Conservation (phyloP, 2,888 invertebrate genomes). For the Lycaena phlaeas region DNA sequence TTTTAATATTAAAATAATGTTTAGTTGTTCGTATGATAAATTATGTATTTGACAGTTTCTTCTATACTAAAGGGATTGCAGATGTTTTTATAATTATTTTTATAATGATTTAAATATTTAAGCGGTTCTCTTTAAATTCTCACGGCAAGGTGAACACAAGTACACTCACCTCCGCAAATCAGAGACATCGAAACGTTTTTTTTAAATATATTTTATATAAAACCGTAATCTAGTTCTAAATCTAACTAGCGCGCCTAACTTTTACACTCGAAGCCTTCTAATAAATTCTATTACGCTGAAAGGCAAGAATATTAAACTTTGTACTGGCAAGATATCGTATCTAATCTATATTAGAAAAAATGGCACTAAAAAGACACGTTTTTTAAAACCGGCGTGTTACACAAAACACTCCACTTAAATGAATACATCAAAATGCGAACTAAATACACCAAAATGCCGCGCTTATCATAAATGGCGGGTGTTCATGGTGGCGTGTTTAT, state of each 20-base stretch:
- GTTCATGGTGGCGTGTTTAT: conserved; percentile 46
- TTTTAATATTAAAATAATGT: no score
- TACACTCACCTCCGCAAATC: conserved; percentile 63
- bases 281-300: conserved; percentile 48
- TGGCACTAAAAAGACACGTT: conserved; percentile 72
- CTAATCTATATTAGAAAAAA: conserved; percentile 49
- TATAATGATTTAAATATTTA: neutral
- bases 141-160: conserved; percentile 24
- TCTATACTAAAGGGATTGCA: no score
- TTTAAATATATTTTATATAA: conserved; percentile 22
- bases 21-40: no score
- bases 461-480: conserved; percentile 44
- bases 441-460: conserved; percentile 43
- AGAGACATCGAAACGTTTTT: conserved; percentile 51
- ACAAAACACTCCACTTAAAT: conserved; percentile 37
- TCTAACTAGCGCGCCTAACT: conserved; percentile 56
- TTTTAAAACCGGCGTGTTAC: conserved; percentile 30
- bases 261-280: conserved; percentile 48
- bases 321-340: conserved; percentile 61
- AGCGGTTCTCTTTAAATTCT: conserved; percentile 14
- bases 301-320: conserved; percentile 63
- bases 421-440: conserved; percentile 58
- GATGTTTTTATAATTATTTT: no score
- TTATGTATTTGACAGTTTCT: no score
- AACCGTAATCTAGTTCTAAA: conserved; percentile 25